A percentile compares a stretch with the other conserved stretches of the same genome.
phyloP scores from a whole-genome alignment of 1,140 invertebrate genomes.

The Doryteuthis pealeii region DNA sequence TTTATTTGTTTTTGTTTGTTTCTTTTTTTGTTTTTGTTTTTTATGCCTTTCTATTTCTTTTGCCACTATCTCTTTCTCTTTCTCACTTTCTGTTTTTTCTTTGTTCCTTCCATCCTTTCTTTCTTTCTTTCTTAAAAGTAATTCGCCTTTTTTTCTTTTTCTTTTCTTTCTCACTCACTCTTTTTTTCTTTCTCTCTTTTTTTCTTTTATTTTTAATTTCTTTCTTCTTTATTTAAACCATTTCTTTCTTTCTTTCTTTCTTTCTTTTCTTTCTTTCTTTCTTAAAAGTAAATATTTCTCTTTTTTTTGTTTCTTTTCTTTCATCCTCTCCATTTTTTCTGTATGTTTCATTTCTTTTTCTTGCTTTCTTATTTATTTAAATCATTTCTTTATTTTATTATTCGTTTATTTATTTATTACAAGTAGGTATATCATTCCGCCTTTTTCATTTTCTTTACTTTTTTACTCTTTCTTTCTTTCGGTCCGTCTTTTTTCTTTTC shows the following conservation, averaged over 20 bases:
- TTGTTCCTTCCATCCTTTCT: neutral
- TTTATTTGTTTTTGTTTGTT: neutral
- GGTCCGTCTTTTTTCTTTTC: neutral
- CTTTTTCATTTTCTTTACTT: neutral
- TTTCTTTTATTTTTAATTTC: neutral
- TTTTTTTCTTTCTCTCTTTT: neutral
- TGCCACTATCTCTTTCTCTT: neutral
- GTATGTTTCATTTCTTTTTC: neutral
- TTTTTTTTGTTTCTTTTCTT: neutral
- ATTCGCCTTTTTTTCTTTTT: too few species aligned
- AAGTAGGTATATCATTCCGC: neutral
- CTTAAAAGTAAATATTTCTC: too few species aligned
- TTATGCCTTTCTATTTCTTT: neutral
- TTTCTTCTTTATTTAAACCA: neutral
- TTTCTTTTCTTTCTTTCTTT: neutral
- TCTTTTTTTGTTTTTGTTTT: too few species aligned
- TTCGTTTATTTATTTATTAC: neutral
- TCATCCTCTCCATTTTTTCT: neutral
- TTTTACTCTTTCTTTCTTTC: neutral
- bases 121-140: neutral
- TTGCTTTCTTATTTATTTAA: neutral
- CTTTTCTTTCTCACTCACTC: too few species aligned
- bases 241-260: neutral
- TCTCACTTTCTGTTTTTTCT: neutral
- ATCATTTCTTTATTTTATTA: neutral